Base-by-base conservation (phyloP, 2,797 vertebrate species). In the Acanthiza pusilla region DNA sequence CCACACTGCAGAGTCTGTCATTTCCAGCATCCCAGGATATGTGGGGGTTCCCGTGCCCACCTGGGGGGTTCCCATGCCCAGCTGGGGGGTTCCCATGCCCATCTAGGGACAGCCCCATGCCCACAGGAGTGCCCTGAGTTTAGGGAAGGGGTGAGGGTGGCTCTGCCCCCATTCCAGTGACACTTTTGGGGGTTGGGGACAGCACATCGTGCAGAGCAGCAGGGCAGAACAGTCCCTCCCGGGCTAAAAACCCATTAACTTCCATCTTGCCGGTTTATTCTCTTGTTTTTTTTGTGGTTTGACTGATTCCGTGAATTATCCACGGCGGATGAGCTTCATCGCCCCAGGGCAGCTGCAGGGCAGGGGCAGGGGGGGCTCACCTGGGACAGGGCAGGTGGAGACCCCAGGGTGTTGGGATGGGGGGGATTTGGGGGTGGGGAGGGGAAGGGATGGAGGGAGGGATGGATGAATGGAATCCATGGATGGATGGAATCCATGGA, bases 231-330 rank as follows among this genome's bases (percentile, higher is more conserved):
- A 0, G 30, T 67, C 78, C 79, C 92, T 90, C 57, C 89, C 3
- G 13, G 92, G 78, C 71, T 22, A 18, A 77, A 94, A 94, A n/a
- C 13, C 89, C 87, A 82, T 88, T 88, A 36, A 62, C 89, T 90
- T n/a, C 60, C 71, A 45, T 62, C 79, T 23, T 53, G 17, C 25
- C 62, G 11, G n/a, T 40, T 65, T 42, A 45, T 17, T 5, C 4
- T 2, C n/a, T 25, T 25, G 22, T 34, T 62, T 26, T 36, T 7
- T 10, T 6, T n/a, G 13, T n/a, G 32, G 43, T 75, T 25, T 48
- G 34, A 7, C 12, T 17, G 67, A 36, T 75, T 68, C 81, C 50
- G 10, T 65, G 51, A 65, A 78, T 91, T 78, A 65, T 45, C 63
- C 77, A 42, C 77, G 20, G 55, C 54, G 25, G 77, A 36, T 40